Conservation (phyloP, 2,888 invertebrate genomes). For the Atethmia centrago region DNA sequence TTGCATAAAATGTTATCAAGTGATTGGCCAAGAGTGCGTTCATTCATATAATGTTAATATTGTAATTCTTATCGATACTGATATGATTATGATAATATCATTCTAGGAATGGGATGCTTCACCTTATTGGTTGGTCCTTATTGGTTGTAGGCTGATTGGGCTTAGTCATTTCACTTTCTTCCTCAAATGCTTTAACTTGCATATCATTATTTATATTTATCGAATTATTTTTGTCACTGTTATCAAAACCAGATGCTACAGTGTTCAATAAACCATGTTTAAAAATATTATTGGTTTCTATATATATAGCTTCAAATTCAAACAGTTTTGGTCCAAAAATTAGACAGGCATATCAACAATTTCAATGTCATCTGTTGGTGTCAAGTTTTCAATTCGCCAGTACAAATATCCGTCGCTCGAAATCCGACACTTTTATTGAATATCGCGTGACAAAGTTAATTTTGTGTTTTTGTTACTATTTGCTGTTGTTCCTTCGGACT, state of each 20-base stretch:
- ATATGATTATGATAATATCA: slow-evolving; percentile 4
- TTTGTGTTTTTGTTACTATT: slow-evolving; percentile 63
- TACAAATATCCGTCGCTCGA: slow-evolving; percentile 68
- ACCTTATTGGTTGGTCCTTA: not conserved
- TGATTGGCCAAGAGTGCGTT: slow-evolving; percentile 9
- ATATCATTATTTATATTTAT: not conserved
- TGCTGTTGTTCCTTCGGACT: slow-evolving; percentile 9
- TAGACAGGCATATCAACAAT: slow-evolving; percentile 41
- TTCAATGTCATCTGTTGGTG: slow-evolving; percentile 63
- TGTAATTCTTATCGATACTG: slow-evolving; percentile 14
- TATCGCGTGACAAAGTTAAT: slow-evolving; percentile 68
- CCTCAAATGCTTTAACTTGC: not conserved
- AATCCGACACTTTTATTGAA: slow-evolving; percentile 62
- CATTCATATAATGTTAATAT: slow-evolving; percentile 14
- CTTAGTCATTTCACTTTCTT: slow-evolving; percentile 25
- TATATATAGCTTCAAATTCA: slow-evolving; percentile 15
- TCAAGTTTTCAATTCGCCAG: slow-evolving; percentile 59
- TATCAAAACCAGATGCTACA: not conserved
- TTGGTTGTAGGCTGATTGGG: not conserved
- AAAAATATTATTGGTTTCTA: too few relatives aligned
- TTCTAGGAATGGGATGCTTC: not conserved
- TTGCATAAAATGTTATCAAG: not conserved
- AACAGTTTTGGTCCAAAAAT: slow-evolving; percentile 33
- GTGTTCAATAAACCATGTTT: too few relatives aligned
- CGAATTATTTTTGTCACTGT: not conserved